Evolutionary conservation across 2,888 invertebrate species (phyloP).

Genomic region (Tholera decimalis): DNA sequence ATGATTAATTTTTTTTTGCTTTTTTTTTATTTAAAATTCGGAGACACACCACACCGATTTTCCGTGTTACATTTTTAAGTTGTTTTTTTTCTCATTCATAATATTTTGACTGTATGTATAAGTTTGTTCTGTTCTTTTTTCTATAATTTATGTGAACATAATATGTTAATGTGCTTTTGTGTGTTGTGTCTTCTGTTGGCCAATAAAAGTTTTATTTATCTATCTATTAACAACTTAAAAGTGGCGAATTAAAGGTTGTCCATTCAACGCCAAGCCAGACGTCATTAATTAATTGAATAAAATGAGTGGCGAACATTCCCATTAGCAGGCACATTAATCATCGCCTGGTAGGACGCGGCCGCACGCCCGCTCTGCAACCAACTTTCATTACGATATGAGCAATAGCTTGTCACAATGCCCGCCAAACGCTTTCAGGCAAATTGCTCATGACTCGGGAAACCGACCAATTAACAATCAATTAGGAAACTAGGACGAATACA

Average conservation of each 20-base stretch:
- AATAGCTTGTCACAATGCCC: slow-evolving; percentile 64
- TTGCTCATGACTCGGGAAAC: slow-evolving; percentile 60
- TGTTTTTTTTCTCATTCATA: too few relatives aligned
- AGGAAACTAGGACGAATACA: slow-evolving; percentile 60
- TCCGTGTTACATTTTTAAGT: too few relatives aligned
- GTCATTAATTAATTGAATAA: slow-evolving; percentile 70
- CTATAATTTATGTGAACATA: too few relatives aligned
- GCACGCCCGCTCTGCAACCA: slow-evolving; percentile 49
- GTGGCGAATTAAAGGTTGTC: slow-evolving; percentile 8
- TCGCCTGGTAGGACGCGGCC: slow-evolving; percentile 47
- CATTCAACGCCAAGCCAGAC: slow-evolving; percentile 28
- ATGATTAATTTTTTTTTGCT: too few relatives aligned
- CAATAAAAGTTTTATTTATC: slow-evolving; percentile 22
- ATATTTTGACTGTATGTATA: too few relatives aligned
- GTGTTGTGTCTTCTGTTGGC: too few relatives aligned
- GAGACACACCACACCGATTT: too few relatives aligned
- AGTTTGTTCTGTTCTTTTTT: too few relatives aligned
- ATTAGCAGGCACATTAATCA: slow-evolving; percentile 70
- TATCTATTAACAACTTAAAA: slow-evolving; percentile 7
- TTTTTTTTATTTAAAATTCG: too few relatives aligned
- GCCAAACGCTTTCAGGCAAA: slow-evolving; percentile 69
- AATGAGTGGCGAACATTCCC: slow-evolving; percentile 64
- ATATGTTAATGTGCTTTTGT: too few relatives aligned
- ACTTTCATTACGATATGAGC: slow-evolving; percentile 71
- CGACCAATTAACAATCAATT: slow-evolving; percentile 62